Percentiles rank a stretch among this genome's conserved stretches.
Evolutionary conservation across 1,140 invertebrate genomes (phyloP).

Genomic region (Pseudachorutes palmiensis): DNA sequence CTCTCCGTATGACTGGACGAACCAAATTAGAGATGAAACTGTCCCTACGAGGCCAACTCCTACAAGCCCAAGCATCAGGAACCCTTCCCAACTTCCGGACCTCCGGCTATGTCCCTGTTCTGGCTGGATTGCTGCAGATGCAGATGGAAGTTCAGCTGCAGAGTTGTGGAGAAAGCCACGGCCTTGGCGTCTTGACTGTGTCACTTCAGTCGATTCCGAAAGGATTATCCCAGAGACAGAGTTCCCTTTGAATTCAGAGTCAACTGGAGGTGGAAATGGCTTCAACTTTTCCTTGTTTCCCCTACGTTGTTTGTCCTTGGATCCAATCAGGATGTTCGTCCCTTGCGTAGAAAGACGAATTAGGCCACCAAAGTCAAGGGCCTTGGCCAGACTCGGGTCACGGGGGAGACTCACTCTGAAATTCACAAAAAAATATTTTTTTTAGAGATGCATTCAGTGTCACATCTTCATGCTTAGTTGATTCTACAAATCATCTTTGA

Average conservation of each 20-base stretch:
- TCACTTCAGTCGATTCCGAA: too few relatives aligned
- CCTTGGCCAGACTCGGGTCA: slow-evolving; percentile 36
- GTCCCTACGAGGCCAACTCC: slow-evolving; percentile 33
- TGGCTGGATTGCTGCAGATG: background rate
- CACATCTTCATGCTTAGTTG: too few relatives aligned
- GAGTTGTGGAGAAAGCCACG: too few relatives aligned
- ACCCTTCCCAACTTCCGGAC: slow-evolving; percentile 31
- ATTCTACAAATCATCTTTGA: too few relatives aligned
- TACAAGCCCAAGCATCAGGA: slow-evolving; percentile 35
- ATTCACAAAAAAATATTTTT: background rate
- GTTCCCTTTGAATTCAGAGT: too few relatives aligned
- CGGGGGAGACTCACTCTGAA: slow-evolving; percentile 32
- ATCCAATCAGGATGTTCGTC: slow-evolving; percentile 24
- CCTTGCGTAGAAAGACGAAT: slow-evolving; percentile 28
- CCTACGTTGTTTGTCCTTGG: too few relatives aligned
- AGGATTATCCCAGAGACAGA: too few relatives aligned
- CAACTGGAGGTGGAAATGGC: too few relatives aligned
- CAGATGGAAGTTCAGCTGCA: too few relatives aligned
- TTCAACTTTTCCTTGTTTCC: too few relatives aligned
- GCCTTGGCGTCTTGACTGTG: too few relatives aligned
- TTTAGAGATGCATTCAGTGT: too few relatives aligned
- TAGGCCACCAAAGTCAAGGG: slow-evolving; percentile 32
- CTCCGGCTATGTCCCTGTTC: slow-evolving; percentile 5
- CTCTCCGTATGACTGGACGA: slow-evolving; percentile 26
- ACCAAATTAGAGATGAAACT: slow-evolving; percentile 34